Evolutionary conservation across 2,113 vertebrate genomes (phyloP).

Genomic region (Pollimyrus isidori): DNA sequence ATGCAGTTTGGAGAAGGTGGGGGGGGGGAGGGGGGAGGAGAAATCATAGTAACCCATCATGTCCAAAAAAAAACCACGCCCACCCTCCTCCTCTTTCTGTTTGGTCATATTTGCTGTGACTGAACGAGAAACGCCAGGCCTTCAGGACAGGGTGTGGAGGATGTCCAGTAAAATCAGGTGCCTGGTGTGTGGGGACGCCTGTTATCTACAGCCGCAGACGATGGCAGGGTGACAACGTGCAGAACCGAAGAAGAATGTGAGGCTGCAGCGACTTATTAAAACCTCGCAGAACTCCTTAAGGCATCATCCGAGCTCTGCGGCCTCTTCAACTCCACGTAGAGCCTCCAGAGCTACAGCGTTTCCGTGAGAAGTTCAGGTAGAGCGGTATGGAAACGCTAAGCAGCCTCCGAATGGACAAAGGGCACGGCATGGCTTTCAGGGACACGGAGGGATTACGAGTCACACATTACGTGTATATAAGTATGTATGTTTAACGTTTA

Average conservation of each 20-base stretch:
- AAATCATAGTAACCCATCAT: constrained; percentile 82
- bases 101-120: not conserved
- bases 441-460: not conserved
- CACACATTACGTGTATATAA: not conserved
- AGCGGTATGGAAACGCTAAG: not conserved
- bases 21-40: constrained; percentile 67
- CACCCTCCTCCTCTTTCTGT: not conserved
- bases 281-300: not conserved
- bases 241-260: not conserved
- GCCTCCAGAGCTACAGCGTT: not conserved
- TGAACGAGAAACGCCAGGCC: not conserved
- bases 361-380: not conserved
- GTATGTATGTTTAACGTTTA: not conserved
- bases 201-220: not conserved
- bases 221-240: not conserved
- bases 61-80: constrained; percentile 40
- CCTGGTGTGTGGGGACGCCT: not conserved
- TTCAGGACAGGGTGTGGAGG: not conserved
- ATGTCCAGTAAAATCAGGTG: not conserved
- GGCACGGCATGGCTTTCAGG: not conserved
- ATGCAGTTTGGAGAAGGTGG: constrained; percentile 76
- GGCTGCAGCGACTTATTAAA: not conserved
- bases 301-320: not conserved
- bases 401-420: not conserved
- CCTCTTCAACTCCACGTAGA: not conserved